These are phyloP conservation scores for Drosophila auraria DNA, from an alignment of 1,140 invertebrate genomes.

Conservation along the genomic window DNA sequence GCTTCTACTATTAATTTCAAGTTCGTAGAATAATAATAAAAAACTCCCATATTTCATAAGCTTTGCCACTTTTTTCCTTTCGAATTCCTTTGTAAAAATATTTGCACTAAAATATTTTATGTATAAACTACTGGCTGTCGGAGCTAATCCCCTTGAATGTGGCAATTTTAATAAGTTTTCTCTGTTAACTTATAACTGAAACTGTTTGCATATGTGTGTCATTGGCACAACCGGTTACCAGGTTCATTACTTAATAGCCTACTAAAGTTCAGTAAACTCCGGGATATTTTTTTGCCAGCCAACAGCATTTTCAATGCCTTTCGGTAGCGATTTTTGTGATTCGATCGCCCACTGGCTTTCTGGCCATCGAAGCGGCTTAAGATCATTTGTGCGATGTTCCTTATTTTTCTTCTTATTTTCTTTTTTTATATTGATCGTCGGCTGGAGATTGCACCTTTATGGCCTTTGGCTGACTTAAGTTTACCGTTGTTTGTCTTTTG, in stretches of 20 bases:
- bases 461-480: slow-evolving; percentile 39
- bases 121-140: not conserved
- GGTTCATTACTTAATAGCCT: slow-evolving; percentile 44
- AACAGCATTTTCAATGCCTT: slow-evolving; percentile 39
- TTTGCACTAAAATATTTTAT: slow-evolving; percentile 12
- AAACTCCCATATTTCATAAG: not conserved
- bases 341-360: slow-evolving; percentile 46
- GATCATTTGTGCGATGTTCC: slow-evolving; percentile 42
- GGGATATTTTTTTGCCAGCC: slow-evolving; percentile 11
- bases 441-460: slow-evolving; percentile 51
- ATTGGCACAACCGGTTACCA: slow-evolving; percentile 39
- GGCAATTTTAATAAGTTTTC: slow-evolving; percentile 16
- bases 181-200: slow-evolving; percentile 7
- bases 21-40: too few relatives aligned
- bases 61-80: not conserved
- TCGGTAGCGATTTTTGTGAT: slow-evolving; percentile 34
- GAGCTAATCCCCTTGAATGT: slow-evolving; percentile 17
- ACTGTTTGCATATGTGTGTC: slow-evolving; percentile 27
- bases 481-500: slow-evolving; percentile 51
- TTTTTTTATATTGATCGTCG: slow-evolving; percentile 46
- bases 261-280: slow-evolving; percentile 42
- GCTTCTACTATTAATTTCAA: not conserved
- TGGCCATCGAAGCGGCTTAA: slow-evolving; percentile 30
- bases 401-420: slow-evolving; percentile 10
- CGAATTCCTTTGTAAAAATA: not conserved